Percentiles rank a stretch among this genome's conserved stretches.
phyloP scores from a whole-genome alignment of 1,140 invertebrate species.

The Goniozus legneri region DNA sequence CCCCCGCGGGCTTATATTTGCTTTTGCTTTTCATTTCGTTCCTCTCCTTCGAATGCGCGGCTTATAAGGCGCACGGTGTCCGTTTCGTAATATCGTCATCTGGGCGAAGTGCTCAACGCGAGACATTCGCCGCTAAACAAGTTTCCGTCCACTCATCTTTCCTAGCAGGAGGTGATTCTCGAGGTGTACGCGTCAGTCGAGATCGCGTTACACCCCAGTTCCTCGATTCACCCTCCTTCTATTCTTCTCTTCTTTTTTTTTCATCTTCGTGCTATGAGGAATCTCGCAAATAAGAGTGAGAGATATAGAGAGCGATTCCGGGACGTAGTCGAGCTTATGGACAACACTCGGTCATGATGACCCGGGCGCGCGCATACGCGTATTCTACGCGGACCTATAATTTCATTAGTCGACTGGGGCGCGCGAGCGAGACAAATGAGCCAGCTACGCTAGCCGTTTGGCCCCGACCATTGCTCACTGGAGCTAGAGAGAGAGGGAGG shows the following conservation, averaged over 20 bases:
- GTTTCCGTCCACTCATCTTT: slow-evolving; percentile 41
- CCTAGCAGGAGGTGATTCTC: slow-evolving; percentile 14
- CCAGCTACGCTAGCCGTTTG: slow-evolving; percentile 52
- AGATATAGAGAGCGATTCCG: background rate
- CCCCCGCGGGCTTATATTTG: too few relatives aligned
- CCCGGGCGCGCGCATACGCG: slow-evolving; percentile 29
- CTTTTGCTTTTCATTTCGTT: background rate
- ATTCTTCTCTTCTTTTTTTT: background rate
- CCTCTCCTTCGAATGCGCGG: slow-evolving; percentile 8
- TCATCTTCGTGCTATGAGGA: slow-evolving; percentile 1
- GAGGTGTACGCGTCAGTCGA: too few relatives aligned
- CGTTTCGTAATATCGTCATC: slow-evolving; percentile 43
- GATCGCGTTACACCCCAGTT: too few relatives aligned
- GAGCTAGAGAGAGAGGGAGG: slow-evolving; percentile 23
- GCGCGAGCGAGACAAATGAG: slow-evolving; percentile 54
- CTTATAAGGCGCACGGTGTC: slow-evolving; percentile 17
- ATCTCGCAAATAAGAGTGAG: background rate
- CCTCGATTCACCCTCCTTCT: background rate
- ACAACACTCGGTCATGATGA: slow-evolving; percentile 33
- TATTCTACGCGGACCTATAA: too few relatives aligned
- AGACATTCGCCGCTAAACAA: slow-evolving; percentile 45
- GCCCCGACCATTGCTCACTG: too few relatives aligned
- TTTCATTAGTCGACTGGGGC: slow-evolving; percentile 53
- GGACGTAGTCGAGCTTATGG: background rate
- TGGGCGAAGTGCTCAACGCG: slow-evolving; percentile 41